These are phyloP conservation scores for Loripinus fragilis DNA, from an alignment of 2,888 invertebrate genomes.

Conservation along the genomic window DNA sequence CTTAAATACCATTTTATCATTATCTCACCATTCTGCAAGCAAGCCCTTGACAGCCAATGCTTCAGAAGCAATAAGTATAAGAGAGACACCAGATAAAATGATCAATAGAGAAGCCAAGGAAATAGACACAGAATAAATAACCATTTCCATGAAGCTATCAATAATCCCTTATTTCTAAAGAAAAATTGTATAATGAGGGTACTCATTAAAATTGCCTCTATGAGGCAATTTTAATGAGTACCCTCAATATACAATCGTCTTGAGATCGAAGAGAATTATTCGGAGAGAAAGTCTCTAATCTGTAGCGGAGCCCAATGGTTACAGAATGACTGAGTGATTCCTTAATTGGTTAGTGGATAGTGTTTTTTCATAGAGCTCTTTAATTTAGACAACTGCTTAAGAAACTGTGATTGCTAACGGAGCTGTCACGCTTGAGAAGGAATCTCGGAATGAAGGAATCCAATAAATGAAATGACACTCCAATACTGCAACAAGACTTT, in stretches of 20 bases:
- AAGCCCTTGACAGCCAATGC: not conserved
- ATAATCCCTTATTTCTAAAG: no score
- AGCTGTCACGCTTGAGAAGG: conserved; percentile 4
- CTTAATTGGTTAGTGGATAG: conserved; percentile 17
- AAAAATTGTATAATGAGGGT: no score
- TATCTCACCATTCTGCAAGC: not conserved
- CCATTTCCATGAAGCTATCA: no score
- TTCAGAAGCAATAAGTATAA: conserved; percentile 13
- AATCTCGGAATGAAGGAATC: not conserved
- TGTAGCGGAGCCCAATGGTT: not conserved
- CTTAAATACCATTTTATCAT: conserved; percentile 10
- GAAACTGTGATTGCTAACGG: conserved; percentile 15
- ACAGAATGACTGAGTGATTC: conserved; percentile 15
- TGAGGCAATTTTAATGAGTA: no score
- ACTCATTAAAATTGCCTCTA: no score
- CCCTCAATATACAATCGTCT: no score
- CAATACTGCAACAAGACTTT: not conserved
- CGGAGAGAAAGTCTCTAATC: no score
- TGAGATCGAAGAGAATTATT: no score
- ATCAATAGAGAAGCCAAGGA: not conserved
- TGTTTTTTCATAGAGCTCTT: conserved; percentile 6
- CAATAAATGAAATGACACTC: conserved; percentile 17
- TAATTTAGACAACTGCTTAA: conserved; percentile 18
- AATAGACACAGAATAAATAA: no score
- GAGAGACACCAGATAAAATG: not conserved